phyloP scores from a whole-genome alignment of 2,888 invertebrate genomes.

The Eretmocerus hayati region DNA sequence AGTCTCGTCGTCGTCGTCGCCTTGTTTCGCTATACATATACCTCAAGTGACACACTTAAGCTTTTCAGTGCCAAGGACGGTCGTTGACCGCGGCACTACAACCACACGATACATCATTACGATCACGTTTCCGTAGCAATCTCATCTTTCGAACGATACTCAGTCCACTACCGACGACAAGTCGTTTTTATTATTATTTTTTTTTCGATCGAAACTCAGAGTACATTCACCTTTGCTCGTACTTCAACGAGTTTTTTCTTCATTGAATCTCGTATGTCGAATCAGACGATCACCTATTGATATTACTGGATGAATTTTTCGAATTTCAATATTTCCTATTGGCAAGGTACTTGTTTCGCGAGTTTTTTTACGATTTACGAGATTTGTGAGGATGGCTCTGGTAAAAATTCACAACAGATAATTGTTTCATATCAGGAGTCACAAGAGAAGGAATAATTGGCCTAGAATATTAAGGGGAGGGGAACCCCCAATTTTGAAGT shows the following conservation, averaged over 20 bases:
- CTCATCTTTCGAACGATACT: not conserved
- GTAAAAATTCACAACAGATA: too few species aligned
- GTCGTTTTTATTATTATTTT: not conserved
- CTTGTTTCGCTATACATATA: not conserved
- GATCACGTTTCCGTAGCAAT: not conserved
- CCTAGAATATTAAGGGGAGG: too few species aligned
- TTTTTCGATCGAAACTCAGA: not conserved
- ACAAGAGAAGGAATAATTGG: too few species aligned
- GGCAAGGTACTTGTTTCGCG: too few species aligned
- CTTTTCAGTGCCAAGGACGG: slow-evolving; percentile 4
- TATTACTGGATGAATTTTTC: too few species aligned
- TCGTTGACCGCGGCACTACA: not conserved
- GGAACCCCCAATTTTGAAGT: too few species aligned
- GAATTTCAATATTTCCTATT: too few species aligned
- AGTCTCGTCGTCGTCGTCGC: not conserved
- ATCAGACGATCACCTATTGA: too few species aligned
- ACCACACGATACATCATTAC: not conserved
- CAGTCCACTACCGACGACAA: not conserved
- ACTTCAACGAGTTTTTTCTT: not conserved
- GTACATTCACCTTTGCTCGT: not conserved
- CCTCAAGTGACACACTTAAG: not conserved
- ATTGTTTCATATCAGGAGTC: too few species aligned
- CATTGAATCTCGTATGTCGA: too few species aligned
- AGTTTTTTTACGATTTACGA: too few species aligned
- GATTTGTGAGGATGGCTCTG: too few species aligned